These are phyloP conservation scores for Serinus canaria DNA, from an alignment of 2,113 vertebrate genomes.

Conservation along the genomic window DNA sequence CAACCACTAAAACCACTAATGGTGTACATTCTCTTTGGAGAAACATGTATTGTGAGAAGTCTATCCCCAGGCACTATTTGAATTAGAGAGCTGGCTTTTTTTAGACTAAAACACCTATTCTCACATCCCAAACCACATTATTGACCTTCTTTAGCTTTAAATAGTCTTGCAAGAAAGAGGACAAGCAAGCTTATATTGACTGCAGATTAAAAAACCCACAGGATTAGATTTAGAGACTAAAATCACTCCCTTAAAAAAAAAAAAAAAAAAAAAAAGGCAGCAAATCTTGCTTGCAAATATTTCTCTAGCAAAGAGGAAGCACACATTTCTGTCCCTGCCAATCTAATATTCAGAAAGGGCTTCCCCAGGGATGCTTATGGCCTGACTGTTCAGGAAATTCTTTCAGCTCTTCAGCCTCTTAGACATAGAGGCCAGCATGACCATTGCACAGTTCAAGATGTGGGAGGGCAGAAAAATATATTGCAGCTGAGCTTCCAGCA, in stretches of 20 bases:
- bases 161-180: neutral
- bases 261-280: neutral
- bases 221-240: neutral
- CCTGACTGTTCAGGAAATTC: neutral
- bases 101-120: neutral
- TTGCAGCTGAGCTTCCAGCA: neutral
- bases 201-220: neutral
- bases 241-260: neutral
- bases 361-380: neutral
- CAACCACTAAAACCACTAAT: neutral
- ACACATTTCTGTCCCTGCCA: neutral
- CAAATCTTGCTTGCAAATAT: neutral
- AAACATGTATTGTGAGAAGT: neutral
- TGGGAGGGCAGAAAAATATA: neutral
- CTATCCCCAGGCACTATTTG: neutral
- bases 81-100: neutral
- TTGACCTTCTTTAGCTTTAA: neutral
- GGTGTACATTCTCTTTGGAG: neutral
- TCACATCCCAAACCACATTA: neutral
- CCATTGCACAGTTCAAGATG: neutral
- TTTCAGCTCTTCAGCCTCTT: neutral
- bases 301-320: neutral
- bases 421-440: rapidly evolving
- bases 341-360: neutral
- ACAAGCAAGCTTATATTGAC: neutral